A percentile compares a stretch with the other conserved stretches of the same genome.
Conservation (phyloP, 2,888 invertebrate species). For the Tanytarsus gracilentus region DNA sequence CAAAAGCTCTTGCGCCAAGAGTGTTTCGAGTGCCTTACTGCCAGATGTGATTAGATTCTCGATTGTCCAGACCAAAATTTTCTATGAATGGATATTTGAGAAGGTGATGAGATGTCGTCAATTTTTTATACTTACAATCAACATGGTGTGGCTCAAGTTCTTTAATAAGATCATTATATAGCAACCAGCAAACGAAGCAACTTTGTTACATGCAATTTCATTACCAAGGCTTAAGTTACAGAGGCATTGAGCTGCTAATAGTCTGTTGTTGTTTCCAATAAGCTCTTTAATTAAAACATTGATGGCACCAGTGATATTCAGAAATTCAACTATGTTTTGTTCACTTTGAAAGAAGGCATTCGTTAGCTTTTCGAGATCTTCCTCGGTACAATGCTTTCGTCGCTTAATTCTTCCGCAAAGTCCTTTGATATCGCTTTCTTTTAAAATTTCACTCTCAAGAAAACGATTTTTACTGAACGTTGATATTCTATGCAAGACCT, state of each 20-base stretch:
- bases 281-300: constrained; percentile 40
- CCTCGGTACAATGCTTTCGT: constrained; percentile 37
- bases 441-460: constrained; percentile 2
- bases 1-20: constrained; percentile 38
- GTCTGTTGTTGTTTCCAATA: constrained; percentile 35
- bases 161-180: constrained; percentile 38
- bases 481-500: neutral
- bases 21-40: constrained; percentile 34
- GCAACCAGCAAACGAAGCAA: constrained; percentile 37
- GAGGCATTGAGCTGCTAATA: constrained; percentile 38
- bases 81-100: too few species aligned
- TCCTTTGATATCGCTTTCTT: constrained; percentile 37
- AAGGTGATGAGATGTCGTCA: neutral
- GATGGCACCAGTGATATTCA: constrained; percentile 37
- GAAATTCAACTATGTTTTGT: constrained; percentile 38
- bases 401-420: constrained; percentile 39
- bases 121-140: constrained; percentile 32
- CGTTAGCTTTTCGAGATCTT: constrained; percentile 39
- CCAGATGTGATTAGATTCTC: constrained; percentile 38
- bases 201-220: constrained; percentile 37
- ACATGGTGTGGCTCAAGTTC: constrained; percentile 34
- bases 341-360: constrained; percentile 39
- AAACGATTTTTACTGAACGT: constrained; percentile 14
- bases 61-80: constrained; percentile 39
- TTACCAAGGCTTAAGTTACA: constrained; percentile 41